Evolutionary conservation across 30 jellyfish, hydroid and myxozoan genomes (phyloP).

Genomic region (Aurelia aurita): DNA sequence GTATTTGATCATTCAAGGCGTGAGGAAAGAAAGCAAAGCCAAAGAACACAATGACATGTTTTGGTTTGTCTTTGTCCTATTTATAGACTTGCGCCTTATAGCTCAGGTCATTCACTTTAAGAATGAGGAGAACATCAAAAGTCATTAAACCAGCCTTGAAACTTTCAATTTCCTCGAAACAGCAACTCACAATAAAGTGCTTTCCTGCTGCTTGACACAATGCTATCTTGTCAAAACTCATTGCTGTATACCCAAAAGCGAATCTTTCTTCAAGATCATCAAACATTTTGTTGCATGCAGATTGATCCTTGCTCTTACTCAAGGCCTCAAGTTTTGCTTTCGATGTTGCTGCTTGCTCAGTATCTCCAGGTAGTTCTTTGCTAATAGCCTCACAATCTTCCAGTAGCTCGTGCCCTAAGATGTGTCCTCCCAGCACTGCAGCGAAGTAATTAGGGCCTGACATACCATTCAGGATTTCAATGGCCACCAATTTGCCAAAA

Average conservation of each 20-base stretch:
- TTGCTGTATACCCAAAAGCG: background rate
- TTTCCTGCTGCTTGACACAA: background rate
- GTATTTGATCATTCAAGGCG: too few relatives aligned
- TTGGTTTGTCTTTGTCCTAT: too few relatives aligned
- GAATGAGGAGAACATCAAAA: background rate
- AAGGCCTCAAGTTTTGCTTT: background rate
- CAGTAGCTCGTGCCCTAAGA: background rate
- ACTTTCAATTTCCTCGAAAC: background rate
- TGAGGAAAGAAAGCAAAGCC: too few relatives aligned
- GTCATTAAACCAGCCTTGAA: conserved; percentile 1
- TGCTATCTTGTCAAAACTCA: background rate
- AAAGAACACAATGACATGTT: too few relatives aligned
- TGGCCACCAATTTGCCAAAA: background rate
- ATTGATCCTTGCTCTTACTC: background rate
- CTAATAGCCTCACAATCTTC: background rate
- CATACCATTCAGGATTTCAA: background rate
- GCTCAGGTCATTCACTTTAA: background rate
- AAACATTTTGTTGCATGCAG: background rate
- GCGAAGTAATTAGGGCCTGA: conserved; percentile 1
- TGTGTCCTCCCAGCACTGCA: background rate
- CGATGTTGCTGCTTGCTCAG: background rate
- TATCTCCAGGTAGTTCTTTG: background rate
- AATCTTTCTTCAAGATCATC: conserved; percentile 1
- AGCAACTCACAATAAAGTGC: background rate
- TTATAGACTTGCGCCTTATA: too few relatives aligned